Conservation (phyloP, 2,888 invertebrate species). For the Chorisops tibialis region DNA sequence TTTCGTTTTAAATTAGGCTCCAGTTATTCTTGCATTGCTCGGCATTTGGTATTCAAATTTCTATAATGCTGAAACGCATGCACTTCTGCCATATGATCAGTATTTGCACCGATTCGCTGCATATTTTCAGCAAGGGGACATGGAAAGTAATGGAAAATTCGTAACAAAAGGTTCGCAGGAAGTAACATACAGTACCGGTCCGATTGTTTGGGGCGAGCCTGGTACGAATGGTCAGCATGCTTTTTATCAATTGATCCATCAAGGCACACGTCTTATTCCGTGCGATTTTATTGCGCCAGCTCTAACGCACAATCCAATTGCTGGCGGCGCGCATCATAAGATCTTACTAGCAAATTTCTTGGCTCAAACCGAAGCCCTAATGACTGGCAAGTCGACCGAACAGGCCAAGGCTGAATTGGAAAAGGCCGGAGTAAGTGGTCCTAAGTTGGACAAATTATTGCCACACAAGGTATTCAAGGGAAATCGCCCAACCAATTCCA, state of each 20-base stretch:
- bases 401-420: conserved; percentile 74
- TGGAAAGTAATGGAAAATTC: conserved; percentile 99
- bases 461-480: conserved; percentile 97
- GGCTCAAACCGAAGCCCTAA: conserved; percentile 97
- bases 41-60: conserved; percentile 96
- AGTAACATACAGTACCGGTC: conserved; percentile 50
- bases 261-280: conserved; percentile 78
- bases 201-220: conserved; percentile 76
- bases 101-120: conserved; percentile 98
- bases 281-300: conserved; percentile 96
- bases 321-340: conserved; percentile 82
- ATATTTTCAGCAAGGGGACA: conserved; percentile 99
- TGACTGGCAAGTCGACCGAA: conserved; percentile 66
- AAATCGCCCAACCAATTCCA: conserved; percentile 96
- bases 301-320: conserved; percentile 83
- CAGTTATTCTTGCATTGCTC: conserved; percentile 86
- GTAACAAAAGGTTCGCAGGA: conserved; percentile 68
- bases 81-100: conserved; percentile 96
- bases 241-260: conserved; percentile 98
- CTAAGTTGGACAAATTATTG: conserved; percentile 72
- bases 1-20: conserved; percentile 62
- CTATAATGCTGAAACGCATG: conserved; percentile 92
- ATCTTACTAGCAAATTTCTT: conserved; percentile 95
- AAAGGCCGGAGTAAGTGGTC: conserved; percentile 71
- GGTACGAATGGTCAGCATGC: conserved; percentile 99